A percentile compares a stretch with the other conserved stretches of the same genome.
Evolutionary conservation across 2,113 vertebrate species (phyloP).

Genomic region (Erpornis zantholeuca): DNA sequence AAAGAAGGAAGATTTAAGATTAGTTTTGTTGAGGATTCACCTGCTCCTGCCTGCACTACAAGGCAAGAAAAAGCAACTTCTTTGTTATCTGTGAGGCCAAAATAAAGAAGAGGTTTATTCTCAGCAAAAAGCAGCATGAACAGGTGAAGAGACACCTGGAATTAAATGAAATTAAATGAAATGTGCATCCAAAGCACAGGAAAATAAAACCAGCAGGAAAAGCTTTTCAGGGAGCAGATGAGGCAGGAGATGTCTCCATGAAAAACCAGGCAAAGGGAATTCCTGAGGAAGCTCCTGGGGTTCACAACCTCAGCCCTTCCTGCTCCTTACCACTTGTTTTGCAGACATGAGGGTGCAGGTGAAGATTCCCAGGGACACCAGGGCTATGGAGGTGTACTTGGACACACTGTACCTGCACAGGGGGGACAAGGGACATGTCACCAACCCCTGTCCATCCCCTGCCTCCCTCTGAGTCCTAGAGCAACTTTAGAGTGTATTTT

Average conservation of each 20-base stretch:
- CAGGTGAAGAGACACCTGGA: neutral
- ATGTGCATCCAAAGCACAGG: neutral
- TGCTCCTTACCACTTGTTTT: constrained; percentile 90
- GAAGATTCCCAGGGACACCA: constrained; percentile 95
- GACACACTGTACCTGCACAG: constrained; percentile 83
- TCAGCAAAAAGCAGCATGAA: neutral
- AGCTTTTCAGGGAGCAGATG: neutral
- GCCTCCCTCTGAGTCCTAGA: accelerated
- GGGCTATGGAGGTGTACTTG: constrained; percentile 88
- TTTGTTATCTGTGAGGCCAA: neutral
- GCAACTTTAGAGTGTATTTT: no score
- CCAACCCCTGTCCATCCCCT: neutral
- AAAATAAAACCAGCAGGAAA: neutral
- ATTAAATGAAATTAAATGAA: neutral
- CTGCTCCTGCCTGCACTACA: neutral
- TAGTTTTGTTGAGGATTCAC: neutral
- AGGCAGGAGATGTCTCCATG: neutral
- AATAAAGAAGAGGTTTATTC: neutral
- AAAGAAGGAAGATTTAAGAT: neutral
- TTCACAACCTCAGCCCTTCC: neutral
- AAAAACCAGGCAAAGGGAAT: neutral
- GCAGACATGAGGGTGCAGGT: constrained; percentile 98
- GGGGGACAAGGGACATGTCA: neutral
- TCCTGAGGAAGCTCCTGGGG: neutral
- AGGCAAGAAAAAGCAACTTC: neutral